Base-by-base conservation (phyloP, 2,113 vertebrate genomes). In the Pachypanchax playfairii region DNA sequence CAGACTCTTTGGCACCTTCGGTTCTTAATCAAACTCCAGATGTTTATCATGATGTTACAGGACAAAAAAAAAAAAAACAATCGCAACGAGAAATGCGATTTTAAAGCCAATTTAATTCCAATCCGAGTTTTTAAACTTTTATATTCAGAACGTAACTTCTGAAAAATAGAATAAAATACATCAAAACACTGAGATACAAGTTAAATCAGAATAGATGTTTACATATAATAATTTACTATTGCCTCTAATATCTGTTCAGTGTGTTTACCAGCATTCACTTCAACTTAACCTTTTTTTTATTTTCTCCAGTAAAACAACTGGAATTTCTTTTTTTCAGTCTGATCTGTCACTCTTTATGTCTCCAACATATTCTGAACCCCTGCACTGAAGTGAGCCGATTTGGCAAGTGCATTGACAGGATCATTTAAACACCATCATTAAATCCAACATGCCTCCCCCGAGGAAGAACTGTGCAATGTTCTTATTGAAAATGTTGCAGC, bases 401-500 rank as follows among this genome's bases (percentile, higher is more conserved):
- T 89, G 88, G 87, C 85, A 82, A 81, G 80, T 82, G 59, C 72
- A 83, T 31, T 84, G 88, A 88, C 89, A 84, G 77, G 72, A 50
- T 73, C 80, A 51, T 88, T 89, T 86, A 86, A 84, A 80, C 67
- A 56, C 72, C 70, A 51, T 75, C 82, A 85, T 87, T 88, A 87
- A 87, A 79, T 75, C 59, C 82, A 84, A 75, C 76, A 69, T 48
- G 81, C 80, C 63, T 82, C 84, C 77, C 71, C 12, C 3, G 75
- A 80, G 86, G 71, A 85, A 18, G 71, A 78, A 65, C 80, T 75
- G 42, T 77, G 80, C 75, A 65, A 68, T 80, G 83, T 77, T 86
- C 73, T 86, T 83, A 82, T 73, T 80, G 85, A 80, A 80, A 89
- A 85, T 83, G 84, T 85, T 89, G 88, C 87, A 87, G 82, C 89